These are phyloP conservation scores for Indri indri DNA, from an alignment of 2,113 vertebrate species.

Conservation along the genomic window DNA sequence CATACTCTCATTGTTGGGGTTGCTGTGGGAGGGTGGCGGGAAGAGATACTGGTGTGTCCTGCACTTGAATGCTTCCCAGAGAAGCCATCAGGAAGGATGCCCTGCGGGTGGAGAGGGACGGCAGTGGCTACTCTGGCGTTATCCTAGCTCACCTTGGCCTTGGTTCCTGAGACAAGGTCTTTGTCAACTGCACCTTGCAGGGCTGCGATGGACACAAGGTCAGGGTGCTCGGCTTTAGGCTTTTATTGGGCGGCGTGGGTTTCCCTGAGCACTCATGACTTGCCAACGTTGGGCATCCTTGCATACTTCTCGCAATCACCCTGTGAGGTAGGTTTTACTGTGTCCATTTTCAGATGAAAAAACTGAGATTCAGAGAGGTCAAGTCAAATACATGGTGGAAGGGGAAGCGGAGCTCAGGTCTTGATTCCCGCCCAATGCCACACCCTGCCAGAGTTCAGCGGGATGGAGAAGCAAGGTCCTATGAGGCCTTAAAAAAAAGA, in stretches of 20 bases:
- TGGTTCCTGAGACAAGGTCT: background rate
- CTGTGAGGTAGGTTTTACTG: background rate
- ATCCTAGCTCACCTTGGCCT: background rate
- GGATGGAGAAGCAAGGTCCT: background rate
- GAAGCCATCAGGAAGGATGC: background rate
- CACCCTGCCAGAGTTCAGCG: background rate
- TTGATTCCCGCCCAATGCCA: background rate
- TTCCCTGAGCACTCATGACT: background rate
- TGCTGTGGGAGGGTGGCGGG: too few species aligned
- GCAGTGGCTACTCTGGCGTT: background rate
- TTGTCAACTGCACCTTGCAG: background rate
- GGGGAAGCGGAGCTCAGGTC: background rate
- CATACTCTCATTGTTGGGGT: background rate
- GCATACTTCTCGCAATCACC: background rate
- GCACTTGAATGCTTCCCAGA: background rate
- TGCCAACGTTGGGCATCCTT: background rate
- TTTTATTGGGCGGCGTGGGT: background rate
- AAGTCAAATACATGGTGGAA: background rate
- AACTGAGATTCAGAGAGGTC: background rate
- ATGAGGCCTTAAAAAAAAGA: background rate
- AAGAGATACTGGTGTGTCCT: background rate
- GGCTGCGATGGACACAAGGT: background rate
- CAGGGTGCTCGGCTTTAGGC: background rate
- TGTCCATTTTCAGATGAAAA: background rate
- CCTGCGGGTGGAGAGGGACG: background rate